A percentile compares a stretch with the other conserved stretches of the same genome.
Evolutionary conservation across 2,113 vertebrate genomes (phyloP).

Genomic region (Crotalus viridis): DNA sequence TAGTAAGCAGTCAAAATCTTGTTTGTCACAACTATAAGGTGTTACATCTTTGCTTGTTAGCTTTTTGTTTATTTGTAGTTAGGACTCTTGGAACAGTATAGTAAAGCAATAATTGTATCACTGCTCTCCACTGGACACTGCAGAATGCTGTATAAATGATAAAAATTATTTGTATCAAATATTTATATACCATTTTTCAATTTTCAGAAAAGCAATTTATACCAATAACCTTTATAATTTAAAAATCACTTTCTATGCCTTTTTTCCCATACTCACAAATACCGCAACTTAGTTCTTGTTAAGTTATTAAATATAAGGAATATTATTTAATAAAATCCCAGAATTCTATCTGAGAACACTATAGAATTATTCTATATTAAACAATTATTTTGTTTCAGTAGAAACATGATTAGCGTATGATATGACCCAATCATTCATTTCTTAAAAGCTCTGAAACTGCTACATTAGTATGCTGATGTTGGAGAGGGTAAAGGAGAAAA

Average conservation of each 20-base stretch:
- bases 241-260: background rate
- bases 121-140: background rate
- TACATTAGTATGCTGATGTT: background rate
- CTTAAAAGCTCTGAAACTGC: background rate
- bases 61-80: background rate
- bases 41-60: background rate
- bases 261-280: background rate
- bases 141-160: background rate
- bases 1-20: background rate
- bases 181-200: background rate
- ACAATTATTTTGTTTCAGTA: background rate
- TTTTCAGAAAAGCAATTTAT: background rate
- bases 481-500: background rate
- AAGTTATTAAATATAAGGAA: background rate
- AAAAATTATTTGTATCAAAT: background rate
- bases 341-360: background rate
- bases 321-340: background rate
- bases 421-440: background rate
- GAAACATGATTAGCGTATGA: background rate
- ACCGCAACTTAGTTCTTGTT: background rate
- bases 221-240: background rate
- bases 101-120: background rate
- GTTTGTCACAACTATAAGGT: background rate
- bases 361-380: background rate
- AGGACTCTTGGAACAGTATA: background rate